Conservation (phyloP, 1,140 invertebrate species). For the Cyphomyrmex costatus region DNA sequence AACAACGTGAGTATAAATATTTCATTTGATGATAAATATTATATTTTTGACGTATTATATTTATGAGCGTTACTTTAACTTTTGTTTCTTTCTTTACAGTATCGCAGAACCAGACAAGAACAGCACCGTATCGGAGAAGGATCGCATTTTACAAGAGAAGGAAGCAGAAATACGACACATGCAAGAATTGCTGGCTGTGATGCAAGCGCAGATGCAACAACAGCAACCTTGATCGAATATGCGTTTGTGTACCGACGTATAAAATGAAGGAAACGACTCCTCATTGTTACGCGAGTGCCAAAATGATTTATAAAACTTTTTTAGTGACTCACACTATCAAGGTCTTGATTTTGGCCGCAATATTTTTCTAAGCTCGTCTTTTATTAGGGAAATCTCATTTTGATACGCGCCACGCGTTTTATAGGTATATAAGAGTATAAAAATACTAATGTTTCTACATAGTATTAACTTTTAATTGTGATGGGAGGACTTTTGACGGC, state of each 20-base stretch:
- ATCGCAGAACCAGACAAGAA: constrained; percentile 83
- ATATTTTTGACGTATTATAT: background rate
- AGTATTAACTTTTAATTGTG: background rate
- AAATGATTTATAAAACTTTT: constrained; percentile 69
- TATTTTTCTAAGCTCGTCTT: constrained; percentile 58
- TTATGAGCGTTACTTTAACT: background rate
- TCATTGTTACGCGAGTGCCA: constrained; percentile 82
- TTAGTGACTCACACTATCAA: constrained; percentile 36
- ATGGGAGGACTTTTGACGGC: background rate
- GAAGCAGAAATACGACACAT: constrained; percentile 96
- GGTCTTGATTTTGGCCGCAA: constrained; percentile 24
- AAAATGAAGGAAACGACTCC: constrained; percentile 59
- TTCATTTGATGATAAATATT: background rate
- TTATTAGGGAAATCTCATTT: constrained; percentile 34
- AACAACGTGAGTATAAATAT: constrained; percentile 88
- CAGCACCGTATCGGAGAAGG: constrained; percentile 90
- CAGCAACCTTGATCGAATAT: constrained; percentile 87
- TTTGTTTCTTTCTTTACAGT: constrained; percentile 57
- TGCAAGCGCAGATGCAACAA: constrained; percentile 96
- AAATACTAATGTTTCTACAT: constrained; percentile 17
- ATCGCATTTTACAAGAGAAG: constrained; percentile 95
- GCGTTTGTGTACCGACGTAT: constrained; percentile 44
- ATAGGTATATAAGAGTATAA: constrained; percentile 30
- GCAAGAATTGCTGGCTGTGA: constrained; percentile 98
- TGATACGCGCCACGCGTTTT: constrained; percentile 26